phyloP scores from a whole-genome alignment of 1,140 invertebrate species.

The Hyles vespertilio region DNA sequence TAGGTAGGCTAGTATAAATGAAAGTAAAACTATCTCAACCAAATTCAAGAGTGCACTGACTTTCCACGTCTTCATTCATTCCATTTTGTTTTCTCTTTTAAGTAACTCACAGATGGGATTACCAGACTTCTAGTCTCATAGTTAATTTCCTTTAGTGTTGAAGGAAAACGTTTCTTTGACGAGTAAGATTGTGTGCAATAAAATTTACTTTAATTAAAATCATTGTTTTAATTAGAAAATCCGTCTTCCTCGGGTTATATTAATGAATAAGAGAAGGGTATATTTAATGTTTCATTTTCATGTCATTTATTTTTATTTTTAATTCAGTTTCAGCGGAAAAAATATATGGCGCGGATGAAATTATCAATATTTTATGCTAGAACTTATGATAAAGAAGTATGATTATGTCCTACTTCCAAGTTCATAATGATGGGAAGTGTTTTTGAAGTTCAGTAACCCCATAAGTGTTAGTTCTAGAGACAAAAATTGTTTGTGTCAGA shows the following conservation, averaged over 20 bases:
- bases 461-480: no score
- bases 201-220: conserved; percentile 37
- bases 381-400: not conserved
- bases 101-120: no score
- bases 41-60: no score
- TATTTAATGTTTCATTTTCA: conserved; percentile 1
- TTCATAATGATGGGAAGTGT: no score
- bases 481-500: no score
- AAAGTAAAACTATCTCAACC: no score
- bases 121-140: conserved; percentile 9
- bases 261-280: not conserved
- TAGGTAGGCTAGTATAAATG: no score
- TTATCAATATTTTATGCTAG: not conserved
- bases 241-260: not conserved
- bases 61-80: no score
- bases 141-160: conserved; percentile 33
- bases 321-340: not conserved
- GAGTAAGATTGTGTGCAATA: conserved; percentile 17
- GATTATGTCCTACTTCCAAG: no score
- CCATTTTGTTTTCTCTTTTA: no score
- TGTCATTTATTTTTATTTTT: not conserved
- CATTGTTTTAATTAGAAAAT: conserved; percentile 30
- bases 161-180: conserved; percentile 19
- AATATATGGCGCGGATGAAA: not conserved
- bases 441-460: no score